phyloP scores from a whole-genome alignment of 2,113 vertebrate species.

The Psephotus haematonotus region DNA sequence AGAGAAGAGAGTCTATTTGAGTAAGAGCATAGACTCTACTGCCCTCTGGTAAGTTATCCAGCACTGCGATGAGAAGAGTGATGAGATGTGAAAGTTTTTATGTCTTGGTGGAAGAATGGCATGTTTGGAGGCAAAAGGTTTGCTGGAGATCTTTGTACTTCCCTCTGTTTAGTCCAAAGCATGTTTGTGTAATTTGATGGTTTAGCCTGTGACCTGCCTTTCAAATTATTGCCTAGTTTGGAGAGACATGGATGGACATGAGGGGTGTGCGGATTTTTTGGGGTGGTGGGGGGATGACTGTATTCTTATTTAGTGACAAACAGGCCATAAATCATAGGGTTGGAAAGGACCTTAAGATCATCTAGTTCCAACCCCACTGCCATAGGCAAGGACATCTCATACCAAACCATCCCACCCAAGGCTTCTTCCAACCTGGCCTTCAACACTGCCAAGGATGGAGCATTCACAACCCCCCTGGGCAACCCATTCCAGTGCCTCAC shows the following conservation, averaged over 20 bases:
- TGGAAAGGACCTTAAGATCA: too few relatives aligned
- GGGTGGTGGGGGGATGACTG: background rate
- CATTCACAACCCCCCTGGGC: too few relatives aligned
- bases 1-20: background rate
- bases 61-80: background rate
- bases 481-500: too few relatives aligned
- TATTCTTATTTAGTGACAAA: background rate
- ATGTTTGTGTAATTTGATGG: background rate
- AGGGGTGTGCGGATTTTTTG: background rate
- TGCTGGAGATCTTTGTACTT: background rate
- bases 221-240: background rate
- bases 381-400: too few relatives aligned
- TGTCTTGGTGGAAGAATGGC: background rate
- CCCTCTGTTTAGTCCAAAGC: background rate
- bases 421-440: too few relatives aligned
- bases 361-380: too few relatives aligned
- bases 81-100: background rate
- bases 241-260: rapidly evolving
- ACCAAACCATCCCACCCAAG: too few relatives aligned
- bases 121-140: background rate
- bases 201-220: background rate
- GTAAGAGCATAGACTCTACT: background rate
- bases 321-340: background rate
- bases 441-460: too few relatives aligned
- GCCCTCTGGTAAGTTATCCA: background rate